phyloP scores from a whole-genome alignment of 2,113 vertebrate species.

The Tupaia chinensis region DNA sequence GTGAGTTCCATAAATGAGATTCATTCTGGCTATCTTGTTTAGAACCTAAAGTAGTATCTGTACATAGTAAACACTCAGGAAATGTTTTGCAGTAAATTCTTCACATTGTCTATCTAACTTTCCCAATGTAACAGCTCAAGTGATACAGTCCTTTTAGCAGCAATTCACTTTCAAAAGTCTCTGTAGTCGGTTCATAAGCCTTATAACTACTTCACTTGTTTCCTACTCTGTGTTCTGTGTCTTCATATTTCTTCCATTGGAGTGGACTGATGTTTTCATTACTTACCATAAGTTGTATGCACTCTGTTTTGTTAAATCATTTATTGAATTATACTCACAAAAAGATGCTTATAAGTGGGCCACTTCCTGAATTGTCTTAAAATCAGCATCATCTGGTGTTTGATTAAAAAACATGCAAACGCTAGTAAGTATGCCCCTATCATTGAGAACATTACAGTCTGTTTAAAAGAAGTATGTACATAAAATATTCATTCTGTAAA shows the following conservation, averaged over 20 bases:
- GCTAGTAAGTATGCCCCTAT: not conserved
- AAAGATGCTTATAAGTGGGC: not conserved
- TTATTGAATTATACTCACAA: not conserved
- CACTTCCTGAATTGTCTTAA: constrained; percentile 10
- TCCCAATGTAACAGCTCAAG: not conserved
- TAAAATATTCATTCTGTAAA: constrained; percentile 3
- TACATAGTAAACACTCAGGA: not conserved
- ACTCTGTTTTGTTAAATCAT: not conserved
- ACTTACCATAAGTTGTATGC: not conserved
- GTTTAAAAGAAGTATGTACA: not conserved
- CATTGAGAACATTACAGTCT: not conserved
- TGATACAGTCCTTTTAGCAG: not conserved
- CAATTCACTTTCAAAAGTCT: not conserved
- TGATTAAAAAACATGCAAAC: not conserved
- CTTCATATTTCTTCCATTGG: not conserved
- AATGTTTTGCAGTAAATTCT: not conserved
- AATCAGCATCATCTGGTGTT: not conserved
- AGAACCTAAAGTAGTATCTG: not conserved
- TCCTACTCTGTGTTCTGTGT: not conserved
- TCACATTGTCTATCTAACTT: not conserved
- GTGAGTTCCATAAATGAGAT: not conserved
- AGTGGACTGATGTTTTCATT: not conserved
- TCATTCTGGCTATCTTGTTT: not conserved
- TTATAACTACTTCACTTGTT: not conserved
- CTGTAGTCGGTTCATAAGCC: not conserved